phyloP scores from a whole-genome alignment of 2,888 invertebrate species.

The Habroteleia sp. region DNA sequence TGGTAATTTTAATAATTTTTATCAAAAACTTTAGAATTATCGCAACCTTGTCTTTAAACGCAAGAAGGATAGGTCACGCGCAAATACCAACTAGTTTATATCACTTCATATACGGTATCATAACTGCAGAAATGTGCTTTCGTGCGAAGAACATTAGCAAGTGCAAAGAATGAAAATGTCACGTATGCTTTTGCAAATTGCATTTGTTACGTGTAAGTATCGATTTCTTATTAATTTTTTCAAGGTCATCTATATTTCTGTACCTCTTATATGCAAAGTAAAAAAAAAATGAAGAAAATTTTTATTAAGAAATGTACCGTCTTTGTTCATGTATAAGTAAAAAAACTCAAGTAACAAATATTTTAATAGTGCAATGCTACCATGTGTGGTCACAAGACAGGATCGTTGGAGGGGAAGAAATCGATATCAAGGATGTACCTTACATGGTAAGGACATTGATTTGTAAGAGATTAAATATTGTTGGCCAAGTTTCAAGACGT shows the following conservation, averaged over 20 bases:
- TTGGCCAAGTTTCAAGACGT: constrained; percentile 26
- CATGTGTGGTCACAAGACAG: constrained; percentile 66
- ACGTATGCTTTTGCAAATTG: constrained; percentile 57
- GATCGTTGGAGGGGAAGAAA: constrained; percentile 82
- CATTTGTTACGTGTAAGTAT: constrained; percentile 45
- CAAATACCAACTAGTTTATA: constrained; percentile 43
- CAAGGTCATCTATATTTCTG: constrained; percentile 19
- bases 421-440: constrained; percentile 82
- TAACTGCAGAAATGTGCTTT: constrained; percentile 52
- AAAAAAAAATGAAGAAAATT: constrained; percentile 4
- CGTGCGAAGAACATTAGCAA: constrained; percentile 56
- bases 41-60: constrained; percentile 54
- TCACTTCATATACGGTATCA: constrained; percentile 52
- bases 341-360: constrained; percentile 25
- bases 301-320: constrained; percentile 1
- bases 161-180: constrained; percentile 57
- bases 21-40: constrained; percentile 55
- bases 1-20: constrained; percentile 42
- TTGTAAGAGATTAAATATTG: constrained; percentile 37
- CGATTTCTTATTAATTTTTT: constrained; percentile 42
- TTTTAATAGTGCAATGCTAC: constrained; percentile 48
- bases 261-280: not conserved
- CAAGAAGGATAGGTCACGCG: constrained; percentile 51
- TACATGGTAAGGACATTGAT: constrained; percentile 79
- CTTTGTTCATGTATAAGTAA: not conserved